These are phyloP conservation scores for Trypoxylus dichotomus DNA, from an alignment of 1,140 invertebrate genomes.

Conservation along the genomic window DNA sequence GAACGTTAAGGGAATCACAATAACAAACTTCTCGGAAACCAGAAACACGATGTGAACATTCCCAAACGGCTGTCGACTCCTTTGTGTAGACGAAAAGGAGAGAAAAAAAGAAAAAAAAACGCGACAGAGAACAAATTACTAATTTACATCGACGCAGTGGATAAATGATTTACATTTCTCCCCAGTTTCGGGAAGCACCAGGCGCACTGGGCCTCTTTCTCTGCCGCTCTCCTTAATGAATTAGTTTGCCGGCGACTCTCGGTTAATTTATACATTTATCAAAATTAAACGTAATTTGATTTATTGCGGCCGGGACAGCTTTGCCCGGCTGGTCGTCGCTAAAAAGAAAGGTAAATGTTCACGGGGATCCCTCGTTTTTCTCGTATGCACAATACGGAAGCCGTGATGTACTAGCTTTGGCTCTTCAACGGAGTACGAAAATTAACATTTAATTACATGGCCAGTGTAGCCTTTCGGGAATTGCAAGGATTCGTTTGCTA, in stretches of 20 bases:
- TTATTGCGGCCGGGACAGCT: neutral
- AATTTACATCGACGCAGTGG: neutral
- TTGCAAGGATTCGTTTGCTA: no score
- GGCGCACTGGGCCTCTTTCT: neutral
- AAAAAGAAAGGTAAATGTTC: no score
- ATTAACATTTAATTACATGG: neutral
- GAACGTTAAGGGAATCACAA: no score
- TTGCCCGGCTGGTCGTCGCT: neutral
- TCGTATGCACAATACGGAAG: neutral
- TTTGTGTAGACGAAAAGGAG: no score
- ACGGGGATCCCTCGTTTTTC: no score
- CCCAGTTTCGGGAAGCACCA: neutral
- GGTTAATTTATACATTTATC: slow-evolving; percentile 23
- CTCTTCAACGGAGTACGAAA: no score
- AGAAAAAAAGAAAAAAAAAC: neutral
- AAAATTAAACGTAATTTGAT: slow-evolving; percentile 23
- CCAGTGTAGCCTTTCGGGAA: no score
- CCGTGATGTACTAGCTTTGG: neutral
- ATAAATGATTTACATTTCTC: slow-evolving; percentile 19
- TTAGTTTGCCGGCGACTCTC: neutral
- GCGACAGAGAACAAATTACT: slow-evolving; percentile 4
- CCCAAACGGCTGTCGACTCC: no score
- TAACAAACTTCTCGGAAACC: no score
- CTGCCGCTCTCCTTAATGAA: neutral
- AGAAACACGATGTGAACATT: no score